Evolutionary conservation across 2,113 vertebrate species (phyloP).

Genomic region (Probosciger aterrimus): DNA sequence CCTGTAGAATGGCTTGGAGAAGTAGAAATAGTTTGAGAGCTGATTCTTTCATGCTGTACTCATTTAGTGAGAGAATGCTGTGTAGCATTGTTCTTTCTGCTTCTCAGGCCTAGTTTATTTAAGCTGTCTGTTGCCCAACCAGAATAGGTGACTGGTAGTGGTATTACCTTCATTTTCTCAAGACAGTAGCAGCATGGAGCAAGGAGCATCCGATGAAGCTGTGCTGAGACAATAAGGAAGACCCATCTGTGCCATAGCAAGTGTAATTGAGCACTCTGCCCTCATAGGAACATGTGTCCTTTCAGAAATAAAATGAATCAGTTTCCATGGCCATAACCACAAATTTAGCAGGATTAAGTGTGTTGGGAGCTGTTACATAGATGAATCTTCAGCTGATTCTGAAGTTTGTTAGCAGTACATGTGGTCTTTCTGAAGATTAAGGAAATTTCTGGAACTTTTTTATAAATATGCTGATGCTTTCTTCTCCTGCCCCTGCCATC

Average conservation of each 20-base stretch:
- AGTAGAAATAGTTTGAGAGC: not conserved
- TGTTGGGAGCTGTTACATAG: not conserved
- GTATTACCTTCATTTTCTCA: not conserved
- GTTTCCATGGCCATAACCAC: not conserved
- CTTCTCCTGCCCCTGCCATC: rapidly evolving
- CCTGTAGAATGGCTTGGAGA: not conserved
- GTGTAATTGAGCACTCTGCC: rapidly evolving
- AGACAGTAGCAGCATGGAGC: too few species aligned
- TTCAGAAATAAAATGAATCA: not conserved
- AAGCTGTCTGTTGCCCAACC: not conserved
- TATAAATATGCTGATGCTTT: not conserved
- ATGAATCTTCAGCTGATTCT: not conserved
- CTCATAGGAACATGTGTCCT: rapidly evolving
- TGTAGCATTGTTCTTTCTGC: not conserved
- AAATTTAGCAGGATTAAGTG: not conserved
- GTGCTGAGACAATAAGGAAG: not conserved
- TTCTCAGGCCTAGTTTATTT: not conserved
- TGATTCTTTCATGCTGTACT: not conserved
- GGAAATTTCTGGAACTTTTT: not conserved
- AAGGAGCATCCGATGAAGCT: not conserved
- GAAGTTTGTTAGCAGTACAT: not conserved
- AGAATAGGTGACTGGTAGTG: too few species aligned
- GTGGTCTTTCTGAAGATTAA: not conserved
- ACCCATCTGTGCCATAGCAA: rapidly evolving
- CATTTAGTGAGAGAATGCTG: not conserved